Conservation (phyloP, 1,140 invertebrate genomes). For the Schlechtendalia chinensis region DNA sequence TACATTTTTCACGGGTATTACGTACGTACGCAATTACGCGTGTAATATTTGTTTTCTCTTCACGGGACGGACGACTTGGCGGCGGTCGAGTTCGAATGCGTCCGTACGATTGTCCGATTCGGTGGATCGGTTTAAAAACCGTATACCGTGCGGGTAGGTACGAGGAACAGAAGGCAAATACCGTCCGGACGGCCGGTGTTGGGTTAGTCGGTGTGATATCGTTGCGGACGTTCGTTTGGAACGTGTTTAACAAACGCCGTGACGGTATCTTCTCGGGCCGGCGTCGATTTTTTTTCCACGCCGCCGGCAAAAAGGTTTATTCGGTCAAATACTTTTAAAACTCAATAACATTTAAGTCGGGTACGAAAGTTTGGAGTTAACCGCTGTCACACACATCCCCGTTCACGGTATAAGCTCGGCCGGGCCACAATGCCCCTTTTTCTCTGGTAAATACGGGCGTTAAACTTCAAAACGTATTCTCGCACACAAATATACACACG, state of each 20-base stretch:
- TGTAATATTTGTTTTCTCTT: background rate
- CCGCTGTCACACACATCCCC: slow-evolving; percentile 36
- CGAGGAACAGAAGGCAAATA: background rate
- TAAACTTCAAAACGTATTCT: slow-evolving; percentile 32
- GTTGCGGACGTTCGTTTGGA: background rate
- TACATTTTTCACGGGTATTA: background rate
- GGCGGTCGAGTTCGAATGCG: too few relatives aligned
- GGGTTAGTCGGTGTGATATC: background rate
- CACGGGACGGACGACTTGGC: background rate
- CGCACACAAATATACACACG: background rate
- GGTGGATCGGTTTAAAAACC: too few relatives aligned
- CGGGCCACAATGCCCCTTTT: too few relatives aligned
- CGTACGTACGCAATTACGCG: slow-evolving; percentile 1
- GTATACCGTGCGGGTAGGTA: too few relatives aligned
- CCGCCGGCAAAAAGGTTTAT: slow-evolving; percentile 5
- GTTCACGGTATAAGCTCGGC: too few relatives aligned
- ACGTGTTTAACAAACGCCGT: too few relatives aligned
- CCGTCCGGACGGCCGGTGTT: too few relatives aligned
- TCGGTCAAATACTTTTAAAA: slow-evolving; percentile 37
- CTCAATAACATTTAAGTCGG: slow-evolving; percentile 25
- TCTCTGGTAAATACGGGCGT: slow-evolving; percentile 13
- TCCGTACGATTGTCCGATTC: background rate
- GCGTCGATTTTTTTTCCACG: background rate
- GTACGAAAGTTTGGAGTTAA: slow-evolving; percentile 26
- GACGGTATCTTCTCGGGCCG: background rate